Base-by-base conservation (phyloP, 2,113 vertebrate genomes). In the Prionailurus bengalensis region DNA sequence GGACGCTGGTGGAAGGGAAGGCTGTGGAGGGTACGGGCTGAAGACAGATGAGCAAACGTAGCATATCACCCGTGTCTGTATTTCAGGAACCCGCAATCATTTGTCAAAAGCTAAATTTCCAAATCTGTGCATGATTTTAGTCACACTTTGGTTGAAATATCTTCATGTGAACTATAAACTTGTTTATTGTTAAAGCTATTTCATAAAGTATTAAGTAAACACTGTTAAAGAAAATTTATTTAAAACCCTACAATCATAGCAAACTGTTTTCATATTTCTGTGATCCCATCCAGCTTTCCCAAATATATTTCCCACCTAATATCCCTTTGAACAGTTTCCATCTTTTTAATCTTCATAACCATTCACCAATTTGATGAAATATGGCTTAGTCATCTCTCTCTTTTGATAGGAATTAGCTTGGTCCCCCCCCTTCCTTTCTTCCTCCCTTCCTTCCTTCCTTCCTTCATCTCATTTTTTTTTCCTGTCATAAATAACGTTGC, bases 391-490 rank as follows among this genome's bases (percentile, higher is more conserved):
- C 78, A 81, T 42, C 53, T 74, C 76, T 74, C 76, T 94, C 66
- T 95, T 91, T 88, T 92, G 25, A 70, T 79, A 97, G 70, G 96
- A n/a, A 68, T 90, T 55, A 80, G 53, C 29, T 94, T 79, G 12
- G 14, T 70, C 53, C 45, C 45, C 42, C 5, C 42, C 45, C 78
- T 27, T 39, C 5, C 27, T 13, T 73, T 31, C 55, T 68, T 25
- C 33, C 58, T 65, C 8, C 39, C 53, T 19, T 42, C 42, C 42
- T 55, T 9, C 8, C 29, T 36, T 17, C 19, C 21, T 53, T 3
- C 53, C 39, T 63, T 1, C 1, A 6, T 11, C 17, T 6, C 5
- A 25, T 81, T 21, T 55, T 48, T 39, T 73, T 10, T 19, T 55
- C 16, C 29, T 84, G 27, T 65, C 13, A 61, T 90, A 90, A 82